Evolutionary conservation across 2,797 vertebrate genomes (phyloP), one percentile per base, ranked within the genome.

Genomic region (Nyctibius grandis): DNA sequence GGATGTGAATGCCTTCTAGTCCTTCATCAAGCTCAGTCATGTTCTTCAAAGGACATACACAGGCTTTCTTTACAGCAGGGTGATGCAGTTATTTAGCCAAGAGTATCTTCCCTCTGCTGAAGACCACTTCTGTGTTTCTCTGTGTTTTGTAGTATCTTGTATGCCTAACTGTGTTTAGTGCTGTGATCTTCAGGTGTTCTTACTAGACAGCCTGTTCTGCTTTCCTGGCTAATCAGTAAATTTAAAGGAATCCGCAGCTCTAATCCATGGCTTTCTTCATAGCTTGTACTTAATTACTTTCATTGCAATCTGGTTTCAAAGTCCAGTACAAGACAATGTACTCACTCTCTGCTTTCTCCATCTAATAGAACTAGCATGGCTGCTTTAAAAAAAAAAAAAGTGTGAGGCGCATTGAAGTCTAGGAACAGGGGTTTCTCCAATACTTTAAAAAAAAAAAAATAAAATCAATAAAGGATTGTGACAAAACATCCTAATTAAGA

Each of bases 241-340:
- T 75, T 31, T 36, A 77, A 85, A 67, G 61, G 40, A 72, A 69
- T 68, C 60, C 6, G 3, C 11, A 56, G 25, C 45, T 61, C 57
- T 89, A 79, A 60, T 38, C n/a, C 9, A 6, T 38, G 15, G 7
- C 48, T 48, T 85, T 78, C 54, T 61, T 68, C 36, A 19, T n/a
- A 42, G 16, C 9, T 15, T 56, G 16, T 69, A 11, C 21, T 85
- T 50, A 33, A 76, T 88, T 94, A 48, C 57, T 89, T 88, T 84
- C 10, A 22, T 9, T 91, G 51, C 67, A 96, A 93, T 91, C 34
- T 77, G 42, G 18, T 95, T 97, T 89, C 88, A 86, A 91, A 93
- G 93, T 95, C 83, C 74, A 28, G 7, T 72, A 50, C 34, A 85
- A 34, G 38, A 45, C 29, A 69, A 53, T 11, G 16, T 86, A 75